phyloP scores from a whole-genome alignment of 2,888 invertebrate species.

The Sinohyriopsis cumingii region DNA sequence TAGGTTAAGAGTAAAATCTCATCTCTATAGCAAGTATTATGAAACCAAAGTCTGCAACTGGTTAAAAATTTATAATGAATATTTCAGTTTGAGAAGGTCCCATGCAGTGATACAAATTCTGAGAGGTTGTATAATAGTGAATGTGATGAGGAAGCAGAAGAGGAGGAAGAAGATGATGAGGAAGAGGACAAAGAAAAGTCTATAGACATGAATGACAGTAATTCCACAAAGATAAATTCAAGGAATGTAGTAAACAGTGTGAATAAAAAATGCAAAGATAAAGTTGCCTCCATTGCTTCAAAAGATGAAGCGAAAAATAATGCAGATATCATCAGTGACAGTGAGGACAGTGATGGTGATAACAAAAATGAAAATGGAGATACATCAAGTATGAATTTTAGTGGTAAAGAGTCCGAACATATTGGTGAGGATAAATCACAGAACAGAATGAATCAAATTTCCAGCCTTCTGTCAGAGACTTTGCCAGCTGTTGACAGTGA shows the following conservation, averaged over 20 bases:
- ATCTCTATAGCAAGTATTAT: no score
- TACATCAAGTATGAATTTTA: not conserved
- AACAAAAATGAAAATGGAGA: conserved; percentile 11
- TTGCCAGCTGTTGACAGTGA: conserved; percentile 14
- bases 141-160: conserved; percentile 12
- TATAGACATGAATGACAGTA: conserved; percentile 1
- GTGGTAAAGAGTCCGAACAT: conserved; percentile 3
- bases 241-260: no score
- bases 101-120: conserved; percentile 24
- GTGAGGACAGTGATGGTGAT: conserved; percentile 10
- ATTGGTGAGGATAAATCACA: conserved; percentile 9
- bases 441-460: conserved; percentile 2
- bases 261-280: no score
- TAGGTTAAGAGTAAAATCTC: no score
- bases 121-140: conserved; percentile 19
- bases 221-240: no score
- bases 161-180: conserved; percentile 8
- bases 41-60: not conserved
- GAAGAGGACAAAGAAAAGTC: conserved; percentile 17
- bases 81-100: conserved; percentile 42
- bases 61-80: conserved; percentile 2
- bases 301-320: conserved; percentile 11
- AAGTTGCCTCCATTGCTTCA: not conserved
- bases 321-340: conserved; percentile 7
- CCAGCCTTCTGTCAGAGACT: conserved; percentile 26